Base-by-base conservation (phyloP, 2,113 vertebrate species). In the Paralichthys olivaceus region DNA sequence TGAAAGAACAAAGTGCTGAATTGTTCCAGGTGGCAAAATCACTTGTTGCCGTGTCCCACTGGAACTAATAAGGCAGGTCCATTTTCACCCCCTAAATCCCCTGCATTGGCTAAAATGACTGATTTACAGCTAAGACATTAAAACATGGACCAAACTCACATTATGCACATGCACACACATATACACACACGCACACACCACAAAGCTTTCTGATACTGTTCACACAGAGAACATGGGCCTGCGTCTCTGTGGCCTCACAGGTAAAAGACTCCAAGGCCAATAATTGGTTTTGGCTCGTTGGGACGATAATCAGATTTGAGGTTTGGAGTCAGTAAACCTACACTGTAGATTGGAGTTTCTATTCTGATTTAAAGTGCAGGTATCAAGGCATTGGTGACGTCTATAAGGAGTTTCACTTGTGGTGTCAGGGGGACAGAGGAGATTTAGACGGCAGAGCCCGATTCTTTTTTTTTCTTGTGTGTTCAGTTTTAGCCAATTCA, bases 61-160 rank as follows among this genome's bases (percentile, higher is more conserved):
- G 93, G 93, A 94, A 92, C 91, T 94, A 93, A 95, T 94, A 92
- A 93, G 83, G 75, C 86, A 88, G 93, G 93, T 93, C 91, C 87
- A 91, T 94, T 94, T 93, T 93, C 93, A 93, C 91, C 90, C 89
- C 89, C 77, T 90, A 92, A 94, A 93, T 90, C 90, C 86, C 86
- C 79, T 67, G 78, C 85, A 89, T 75, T 84, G 87, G 88, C 80
- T 84, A 72, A 88, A 92, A 89, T 90, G 93, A 92, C 88, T 93
- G 92, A 95, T 95, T 95, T 94, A 94, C 82, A 84, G 79, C 90
- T 89, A 77, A 76, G 83, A 91, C 86, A 83, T 86, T 89, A 81
- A 76, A 82, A 91, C 85, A 82, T 85, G 85, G 81, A 91, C 82
- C 84, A 85, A 93, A 90, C 85, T 87, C 91, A 78, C 64, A 92